These are phyloP conservation scores for Otus sunia DNA, from an alignment of 2,113 vertebrate species.

Conservation along the genomic window DNA sequence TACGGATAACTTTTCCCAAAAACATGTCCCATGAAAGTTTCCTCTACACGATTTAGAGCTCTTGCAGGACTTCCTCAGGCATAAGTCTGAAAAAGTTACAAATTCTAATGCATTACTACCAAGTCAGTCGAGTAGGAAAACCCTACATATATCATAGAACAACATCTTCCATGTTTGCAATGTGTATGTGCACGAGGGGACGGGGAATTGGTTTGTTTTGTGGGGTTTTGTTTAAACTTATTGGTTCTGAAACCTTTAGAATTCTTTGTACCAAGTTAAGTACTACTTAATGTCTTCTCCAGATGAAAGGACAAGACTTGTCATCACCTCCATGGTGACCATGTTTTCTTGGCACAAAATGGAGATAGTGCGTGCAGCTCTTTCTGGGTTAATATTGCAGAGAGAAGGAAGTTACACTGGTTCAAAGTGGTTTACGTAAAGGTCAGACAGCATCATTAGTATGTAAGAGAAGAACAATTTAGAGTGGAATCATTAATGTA, in stretches of 20 bases:
- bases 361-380: not conserved
- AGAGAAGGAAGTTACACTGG: not conserved
- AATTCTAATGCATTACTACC: not conserved
- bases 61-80: not conserved
- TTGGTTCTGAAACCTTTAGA: not conserved
- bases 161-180: fast-evolving
- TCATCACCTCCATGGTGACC: not conserved
- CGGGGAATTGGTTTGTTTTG: not conserved
- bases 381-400: not conserved
- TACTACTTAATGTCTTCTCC: not conserved
- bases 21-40: fast-evolving
- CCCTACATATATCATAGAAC: fast-evolving
- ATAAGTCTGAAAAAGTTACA: not conserved
- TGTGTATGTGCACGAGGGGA: not conserved
- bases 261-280: not conserved
- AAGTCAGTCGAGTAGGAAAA: not conserved
- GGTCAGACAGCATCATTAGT: not conserved
- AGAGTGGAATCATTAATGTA: not conserved
- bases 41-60: not conserved
- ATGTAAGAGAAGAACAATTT: not conserved
- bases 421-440: not conserved
- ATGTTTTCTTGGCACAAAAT: not conserved
- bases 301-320: not conserved
- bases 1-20: not conserved
- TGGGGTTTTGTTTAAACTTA: not conserved